Evolutionary conservation across 2,797 vertebrate genomes (phyloP).

Genomic region (Lemur catta): DNA sequence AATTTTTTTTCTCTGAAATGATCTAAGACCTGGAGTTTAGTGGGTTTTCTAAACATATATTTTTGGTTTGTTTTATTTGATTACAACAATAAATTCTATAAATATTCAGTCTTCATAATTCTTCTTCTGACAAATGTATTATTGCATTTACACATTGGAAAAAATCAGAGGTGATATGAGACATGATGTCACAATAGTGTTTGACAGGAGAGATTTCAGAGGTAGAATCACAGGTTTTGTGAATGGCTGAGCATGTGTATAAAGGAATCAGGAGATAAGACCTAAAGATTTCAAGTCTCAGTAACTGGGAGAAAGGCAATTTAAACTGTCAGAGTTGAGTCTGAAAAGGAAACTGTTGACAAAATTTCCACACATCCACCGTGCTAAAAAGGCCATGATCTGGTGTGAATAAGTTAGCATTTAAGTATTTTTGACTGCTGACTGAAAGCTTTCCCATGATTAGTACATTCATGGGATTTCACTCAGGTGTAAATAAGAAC

Average conservation of each 20-base stretch:
- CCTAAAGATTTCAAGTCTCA: not conserved
- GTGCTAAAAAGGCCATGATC: not conserved
- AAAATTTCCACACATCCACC: not conserved
- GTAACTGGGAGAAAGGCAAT: not conserved
- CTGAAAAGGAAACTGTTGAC: not conserved
- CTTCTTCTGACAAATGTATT: not conserved
- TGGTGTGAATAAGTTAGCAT: not conserved
- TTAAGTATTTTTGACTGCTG: not conserved
- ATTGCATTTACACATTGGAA: not conserved
- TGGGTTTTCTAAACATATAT: not conserved
- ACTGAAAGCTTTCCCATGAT: not conserved
- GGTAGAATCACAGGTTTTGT: not conserved
- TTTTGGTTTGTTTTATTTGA: not conserved
- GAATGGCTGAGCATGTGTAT: not conserved
- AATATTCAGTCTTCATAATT: not conserved
- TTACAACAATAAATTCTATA: not conserved
- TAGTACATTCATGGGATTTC: not conserved
- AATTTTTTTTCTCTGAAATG: no score
- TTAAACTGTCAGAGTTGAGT: not conserved
- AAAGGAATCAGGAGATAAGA: not conserved
- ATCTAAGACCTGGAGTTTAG: not conserved
- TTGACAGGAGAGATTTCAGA: not conserved
- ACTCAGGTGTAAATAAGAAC: not conserved
- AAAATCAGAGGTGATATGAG: not conserved
- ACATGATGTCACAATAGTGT: not conserved